Evolutionary conservation across 2,888 invertebrate genomes (phyloP).

Genomic region (Hemistola chrysoprasaria): DNA sequence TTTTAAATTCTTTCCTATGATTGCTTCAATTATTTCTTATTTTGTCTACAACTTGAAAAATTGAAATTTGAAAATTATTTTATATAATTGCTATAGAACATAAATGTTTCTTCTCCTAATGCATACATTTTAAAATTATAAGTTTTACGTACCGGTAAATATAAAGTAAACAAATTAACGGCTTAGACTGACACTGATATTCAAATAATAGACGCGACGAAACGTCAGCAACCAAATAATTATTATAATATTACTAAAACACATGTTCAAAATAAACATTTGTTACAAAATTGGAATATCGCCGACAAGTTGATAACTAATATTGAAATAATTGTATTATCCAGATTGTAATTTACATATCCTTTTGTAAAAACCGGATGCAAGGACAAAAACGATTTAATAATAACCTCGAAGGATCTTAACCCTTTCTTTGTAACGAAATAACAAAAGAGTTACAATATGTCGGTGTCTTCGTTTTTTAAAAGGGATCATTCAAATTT

Average conservation of each 20-base stretch:
- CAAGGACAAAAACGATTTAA: constrained; percentile 81
- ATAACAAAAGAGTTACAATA: constrained; percentile 77
- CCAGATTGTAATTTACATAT: constrained; percentile 79
- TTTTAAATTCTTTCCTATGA: constrained; percentile 34
- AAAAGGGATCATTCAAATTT: constrained; percentile 75
- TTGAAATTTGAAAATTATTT: too few species aligned
- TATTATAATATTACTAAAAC: too few species aligned
- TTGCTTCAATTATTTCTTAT: constrained; percentile 22
- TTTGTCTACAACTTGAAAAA: constrained; percentile 20
- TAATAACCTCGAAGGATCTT: constrained; percentile 76
- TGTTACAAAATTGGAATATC: constrained; percentile 46
- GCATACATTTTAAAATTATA: constrained; percentile 13
- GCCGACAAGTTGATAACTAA: constrained; percentile 77
- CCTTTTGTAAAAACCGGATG: constrained; percentile 74
- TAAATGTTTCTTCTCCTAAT: too few species aligned
- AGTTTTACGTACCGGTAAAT: constrained; percentile 34
- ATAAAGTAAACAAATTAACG: too few species aligned
- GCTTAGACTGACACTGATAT: too few species aligned
- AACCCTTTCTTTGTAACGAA: constrained; percentile 68
- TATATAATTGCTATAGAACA: too few species aligned
- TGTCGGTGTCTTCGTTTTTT: constrained; percentile 64
- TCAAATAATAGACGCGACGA: constrained; percentile 17
- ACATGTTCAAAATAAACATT: constrained; percentile 73
- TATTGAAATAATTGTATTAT: constrained; percentile 78
- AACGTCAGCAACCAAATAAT: constrained; percentile 42